A percentile compares a stretch with the other conserved stretches of the same genome.
Conservation (phyloP, 2,113 vertebrate species). For the Eptesicus fuscus region DNA sequence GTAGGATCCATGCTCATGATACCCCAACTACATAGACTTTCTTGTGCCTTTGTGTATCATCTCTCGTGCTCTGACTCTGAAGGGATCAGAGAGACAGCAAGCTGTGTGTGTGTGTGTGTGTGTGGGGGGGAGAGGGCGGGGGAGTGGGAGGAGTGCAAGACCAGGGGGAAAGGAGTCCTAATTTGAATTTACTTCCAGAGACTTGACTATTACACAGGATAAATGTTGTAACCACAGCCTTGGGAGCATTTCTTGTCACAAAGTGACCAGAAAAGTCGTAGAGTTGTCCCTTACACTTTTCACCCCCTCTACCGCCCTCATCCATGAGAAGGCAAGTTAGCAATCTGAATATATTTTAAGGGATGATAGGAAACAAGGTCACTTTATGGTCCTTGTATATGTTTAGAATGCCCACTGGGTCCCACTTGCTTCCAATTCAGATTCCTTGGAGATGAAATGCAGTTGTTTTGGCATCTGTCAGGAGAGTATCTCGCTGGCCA, state of each 20-base stretch:
- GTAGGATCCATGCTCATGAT: neutral
- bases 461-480: neutral
- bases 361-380: neutral
- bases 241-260: neutral
- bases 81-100: neutral
- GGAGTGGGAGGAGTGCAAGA: no score
- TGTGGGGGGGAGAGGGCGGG: no score
- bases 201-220: neutral
- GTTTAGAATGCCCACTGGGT: neutral
- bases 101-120: no score
- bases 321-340: neutral
- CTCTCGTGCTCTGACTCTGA: neutral
- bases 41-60: neutral
- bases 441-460: neutral
- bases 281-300: neutral
- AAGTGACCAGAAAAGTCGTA: neutral
- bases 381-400: neutral
- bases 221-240: neutral
- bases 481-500: neutral
- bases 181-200: neutral
- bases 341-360: neutral
- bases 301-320: accelerated
- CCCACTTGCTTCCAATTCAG: neutral
- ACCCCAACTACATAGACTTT: neutral
- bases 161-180: neutral